Percentiles rank a stretch among this genome's conserved stretches.
phyloP scores from a whole-genome alignment of 1,140 invertebrate species.

The Cydia amplana region DNA sequence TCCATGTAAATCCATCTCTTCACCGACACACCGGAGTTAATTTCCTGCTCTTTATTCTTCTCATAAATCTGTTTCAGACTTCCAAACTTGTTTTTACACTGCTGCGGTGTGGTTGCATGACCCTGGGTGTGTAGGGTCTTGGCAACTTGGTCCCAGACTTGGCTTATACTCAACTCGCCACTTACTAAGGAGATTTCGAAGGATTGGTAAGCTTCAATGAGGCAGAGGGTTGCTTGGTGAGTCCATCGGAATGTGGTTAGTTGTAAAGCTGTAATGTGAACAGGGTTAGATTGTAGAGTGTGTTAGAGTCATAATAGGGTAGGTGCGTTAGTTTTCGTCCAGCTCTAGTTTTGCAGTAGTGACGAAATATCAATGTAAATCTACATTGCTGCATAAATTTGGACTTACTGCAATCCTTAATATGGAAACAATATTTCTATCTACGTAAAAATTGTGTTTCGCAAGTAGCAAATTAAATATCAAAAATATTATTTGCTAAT shows the following conservation, averaged over 20 bases:
- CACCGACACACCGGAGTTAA: background rate
- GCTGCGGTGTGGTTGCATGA: background rate
- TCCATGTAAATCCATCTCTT: slow-evolving; percentile 26
- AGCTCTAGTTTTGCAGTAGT: too few species aligned
- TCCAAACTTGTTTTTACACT: slow-evolving; percentile 18
- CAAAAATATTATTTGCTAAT: too few species aligned
- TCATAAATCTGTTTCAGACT: slow-evolving; percentile 21
- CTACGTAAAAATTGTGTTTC: too few species aligned
- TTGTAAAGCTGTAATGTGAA: background rate
- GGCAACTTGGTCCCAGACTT: slow-evolving; percentile 3
- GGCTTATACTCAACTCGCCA: background rate
- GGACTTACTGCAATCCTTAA: too few species aligned
- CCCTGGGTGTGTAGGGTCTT: background rate
- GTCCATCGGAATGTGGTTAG: background rate
- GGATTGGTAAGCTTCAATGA: background rate
- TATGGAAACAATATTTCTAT: too few species aligned
- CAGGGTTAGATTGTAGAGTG: background rate
- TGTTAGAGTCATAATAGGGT: too few species aligned
- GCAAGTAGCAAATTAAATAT: too few species aligned
- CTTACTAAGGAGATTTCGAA: slow-evolving; percentile 1
- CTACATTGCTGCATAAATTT: too few species aligned
- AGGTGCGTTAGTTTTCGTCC: too few species aligned
- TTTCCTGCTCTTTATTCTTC: background rate
- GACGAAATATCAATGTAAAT: too few species aligned
- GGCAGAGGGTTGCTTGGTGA: background rate